These are phyloP conservation scores for Eremophila alpestris DNA, from an alignment of 2,797 vertebrate species.

Conservation along the genomic window DNA sequence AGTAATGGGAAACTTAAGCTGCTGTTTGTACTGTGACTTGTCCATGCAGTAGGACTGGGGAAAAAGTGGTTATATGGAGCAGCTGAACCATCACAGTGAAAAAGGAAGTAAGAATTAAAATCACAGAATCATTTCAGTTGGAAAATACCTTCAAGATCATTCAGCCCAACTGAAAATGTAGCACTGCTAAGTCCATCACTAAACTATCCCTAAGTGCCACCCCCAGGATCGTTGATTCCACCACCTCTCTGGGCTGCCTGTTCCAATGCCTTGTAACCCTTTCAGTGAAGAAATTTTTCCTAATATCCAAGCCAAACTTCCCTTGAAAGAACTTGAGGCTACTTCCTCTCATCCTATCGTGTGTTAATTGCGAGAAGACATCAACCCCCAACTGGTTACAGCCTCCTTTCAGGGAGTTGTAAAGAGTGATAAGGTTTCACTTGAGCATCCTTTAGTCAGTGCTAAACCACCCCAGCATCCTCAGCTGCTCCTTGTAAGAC, in stretches of 20 bases:
- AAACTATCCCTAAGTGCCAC: not conserved
- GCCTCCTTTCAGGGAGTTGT: not conserved
- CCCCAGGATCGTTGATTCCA: not conserved
- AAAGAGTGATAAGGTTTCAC: not conserved
- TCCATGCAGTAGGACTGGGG: not conserved
- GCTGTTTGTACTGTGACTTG: not conserved
- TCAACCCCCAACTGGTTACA: accelerated
- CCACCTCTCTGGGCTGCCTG: not conserved
- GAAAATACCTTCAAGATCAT: not conserved
- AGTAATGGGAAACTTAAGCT: not conserved
- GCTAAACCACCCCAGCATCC: not conserved
- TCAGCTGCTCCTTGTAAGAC: not conserved
- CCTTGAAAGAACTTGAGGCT: not conserved
- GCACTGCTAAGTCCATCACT: not conserved
- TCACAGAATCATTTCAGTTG: not conserved
- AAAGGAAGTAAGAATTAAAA: not conserved
- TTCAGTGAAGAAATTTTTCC: not conserved
- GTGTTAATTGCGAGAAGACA: not conserved
- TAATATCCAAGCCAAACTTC: not conserved
- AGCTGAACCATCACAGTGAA: not conserved
- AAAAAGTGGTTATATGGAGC: not conserved
- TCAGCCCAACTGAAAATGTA: not conserved
- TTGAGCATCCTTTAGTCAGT: not conserved
- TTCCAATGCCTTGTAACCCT: not conserved
- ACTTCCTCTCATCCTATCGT: not conserved